A percentile compares a stretch with the other conserved stretches of the same genome.
Evolutionary conservation across 2,888 invertebrate species (phyloP).

Genomic region (Leptopilina syphax): DNA sequence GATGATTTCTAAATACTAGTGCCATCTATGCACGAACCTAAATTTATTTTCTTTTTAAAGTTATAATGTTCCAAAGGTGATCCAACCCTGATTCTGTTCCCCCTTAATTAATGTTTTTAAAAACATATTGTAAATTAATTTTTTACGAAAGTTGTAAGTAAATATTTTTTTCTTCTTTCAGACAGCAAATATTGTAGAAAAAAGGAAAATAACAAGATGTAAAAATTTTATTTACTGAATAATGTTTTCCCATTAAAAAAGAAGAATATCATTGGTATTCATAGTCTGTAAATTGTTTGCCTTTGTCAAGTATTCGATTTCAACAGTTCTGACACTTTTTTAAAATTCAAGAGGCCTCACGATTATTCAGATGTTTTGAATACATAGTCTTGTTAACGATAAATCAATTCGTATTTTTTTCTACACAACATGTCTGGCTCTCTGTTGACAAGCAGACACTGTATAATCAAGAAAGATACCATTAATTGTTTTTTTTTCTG

Average conservation of each 20-base stretch:
- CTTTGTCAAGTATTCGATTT: background rate
- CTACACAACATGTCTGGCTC: constrained; percentile 1
- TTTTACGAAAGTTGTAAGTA: too few relatives aligned
- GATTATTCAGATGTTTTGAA: constrained; percentile 68
- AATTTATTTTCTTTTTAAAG: too few relatives aligned
- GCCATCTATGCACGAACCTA: too few relatives aligned
- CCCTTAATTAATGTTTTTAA: too few relatives aligned
- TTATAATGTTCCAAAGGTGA: too few relatives aligned
- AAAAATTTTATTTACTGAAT: constrained; percentile 4
- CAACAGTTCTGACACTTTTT: constrained; percentile 58
- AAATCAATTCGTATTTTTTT: constrained; percentile 20
- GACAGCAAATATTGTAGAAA: too few relatives aligned
- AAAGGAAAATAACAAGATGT: too few relatives aligned
- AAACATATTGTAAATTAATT: too few relatives aligned
- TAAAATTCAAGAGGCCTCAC: constrained; percentile 67
- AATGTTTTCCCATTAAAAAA: background rate
- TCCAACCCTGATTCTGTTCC: too few relatives aligned
- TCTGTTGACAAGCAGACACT: background rate
- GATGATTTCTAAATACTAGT: too few relatives aligned
- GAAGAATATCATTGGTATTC: constrained; percentile 7
- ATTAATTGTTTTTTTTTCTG: background rate
- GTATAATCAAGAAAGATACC: background rate
- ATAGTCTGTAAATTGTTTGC: background rate
- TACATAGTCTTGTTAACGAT: constrained; percentile 7
- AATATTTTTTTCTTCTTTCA: too few relatives aligned